Base-by-base conservation (phyloP, 2,113 vertebrate genomes). In the Tapirus terrestris region DNA sequence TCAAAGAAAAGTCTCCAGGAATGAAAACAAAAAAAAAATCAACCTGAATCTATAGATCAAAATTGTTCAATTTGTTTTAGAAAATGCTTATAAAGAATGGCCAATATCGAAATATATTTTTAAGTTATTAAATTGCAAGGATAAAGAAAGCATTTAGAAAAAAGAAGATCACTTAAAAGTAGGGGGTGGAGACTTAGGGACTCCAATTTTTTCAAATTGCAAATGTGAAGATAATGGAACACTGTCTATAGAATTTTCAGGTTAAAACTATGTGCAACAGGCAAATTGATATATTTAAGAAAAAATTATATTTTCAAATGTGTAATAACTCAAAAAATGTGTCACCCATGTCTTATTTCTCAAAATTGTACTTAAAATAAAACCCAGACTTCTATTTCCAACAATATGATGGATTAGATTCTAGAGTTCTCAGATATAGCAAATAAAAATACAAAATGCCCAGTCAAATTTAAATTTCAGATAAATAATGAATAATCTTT, bases 391-490 rank as follows among this genome's bases (percentile, higher is more conserved):
- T 96, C n/a, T 16, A 53, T 81, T 81, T 89, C 67, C 51, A 90
- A 79, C 48, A 89, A 56, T 48, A 68, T 89, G 23, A 68, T 86
- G 17, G 29, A 80, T 84, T 92, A n/a, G 39, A 79, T 75, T 92
- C 27, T 85, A 85, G 58, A 10, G 29, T 56, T 88, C 11, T 21
- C 63, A 79, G 43, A 56, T 87, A 87, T 6, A 75, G 36, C 12
- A 92, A 84, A 92, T 84, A 84, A 72, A 76, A 84, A 79, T 65
- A 65, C 27, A 67, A 31, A 45, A 75, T 82, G 51, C 18, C 10
- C 29, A 82, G 25, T 93, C n/a, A 65, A 95, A 79, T 85, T 81
- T 86, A 91, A 80, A 76, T 88, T 89, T 97, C 27, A 80, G 48
- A 60, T 75, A 60, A 73, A 67, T 31, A 79, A 80, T 39, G 39